Percentiles rank a stretch among this genome's conserved stretches.
These are phyloP conservation scores for Gila robusta DNA, from an alignment of 2,797 vertebrate species.

Conservation along the genomic window DNA sequence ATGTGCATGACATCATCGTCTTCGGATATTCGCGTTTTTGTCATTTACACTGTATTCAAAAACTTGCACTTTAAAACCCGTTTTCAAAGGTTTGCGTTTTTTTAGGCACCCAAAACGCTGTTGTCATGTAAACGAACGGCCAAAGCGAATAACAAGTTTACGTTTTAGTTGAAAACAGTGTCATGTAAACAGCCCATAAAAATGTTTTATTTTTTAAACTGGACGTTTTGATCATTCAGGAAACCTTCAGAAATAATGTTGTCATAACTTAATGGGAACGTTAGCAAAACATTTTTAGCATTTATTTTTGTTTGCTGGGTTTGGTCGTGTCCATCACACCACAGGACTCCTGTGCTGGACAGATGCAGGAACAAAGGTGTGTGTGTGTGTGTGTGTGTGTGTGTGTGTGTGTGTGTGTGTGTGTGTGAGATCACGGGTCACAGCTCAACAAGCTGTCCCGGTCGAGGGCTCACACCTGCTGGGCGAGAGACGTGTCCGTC, in stretches of 20 bases:
- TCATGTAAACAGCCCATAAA: too few relatives aligned
- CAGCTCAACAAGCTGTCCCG: slow-evolving; percentile 81
- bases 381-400: slow-evolving; percentile 49
- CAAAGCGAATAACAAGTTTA: too few relatives aligned
- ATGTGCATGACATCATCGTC: too few relatives aligned
- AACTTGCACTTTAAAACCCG: too few relatives aligned
- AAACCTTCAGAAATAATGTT: background rate
- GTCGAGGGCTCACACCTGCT: slow-evolving; percentile 60
- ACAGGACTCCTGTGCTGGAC: slow-evolving; percentile 71
- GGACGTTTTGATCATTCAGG: background rate
- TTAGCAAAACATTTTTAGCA: background rate
- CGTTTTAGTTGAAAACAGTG: too few relatives aligned
- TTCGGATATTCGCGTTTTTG: too few relatives aligned
- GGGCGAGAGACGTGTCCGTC: slow-evolving; percentile 54
- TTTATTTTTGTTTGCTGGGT: background rate
- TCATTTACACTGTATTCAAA: too few relatives aligned
- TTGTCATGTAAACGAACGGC: too few relatives aligned
- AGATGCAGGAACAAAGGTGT: slow-evolving; percentile 77
- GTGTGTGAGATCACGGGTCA: slow-evolving; percentile 73
- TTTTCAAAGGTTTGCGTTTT: too few relatives aligned
- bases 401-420: slow-evolving; percentile 7
- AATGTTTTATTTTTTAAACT: too few relatives aligned
- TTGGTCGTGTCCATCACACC: slow-evolving; percentile 72
- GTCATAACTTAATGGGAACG: background rate
- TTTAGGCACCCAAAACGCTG: too few relatives aligned